phyloP scores from a whole-genome alignment of 2,797 vertebrate genomes.

The Pipistrellus pipistrellus region DNA sequence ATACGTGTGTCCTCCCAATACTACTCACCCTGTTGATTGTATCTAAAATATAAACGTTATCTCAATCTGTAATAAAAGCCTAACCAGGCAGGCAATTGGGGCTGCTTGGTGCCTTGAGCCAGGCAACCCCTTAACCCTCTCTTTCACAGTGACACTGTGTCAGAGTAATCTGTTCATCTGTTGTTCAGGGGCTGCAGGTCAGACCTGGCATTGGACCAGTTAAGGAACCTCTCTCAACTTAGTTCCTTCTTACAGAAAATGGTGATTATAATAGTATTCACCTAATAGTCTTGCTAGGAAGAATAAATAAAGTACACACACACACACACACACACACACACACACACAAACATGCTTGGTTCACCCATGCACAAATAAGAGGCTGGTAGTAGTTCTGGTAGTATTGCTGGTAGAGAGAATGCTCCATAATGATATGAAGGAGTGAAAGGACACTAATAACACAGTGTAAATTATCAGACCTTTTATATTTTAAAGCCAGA shows the following conservation, averaged over 20 bases:
- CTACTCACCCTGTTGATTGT: too few relatives aligned
- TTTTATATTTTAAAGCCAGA: slow-evolving; percentile 25
- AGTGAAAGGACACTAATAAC: not conserved
- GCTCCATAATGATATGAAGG: not conserved
- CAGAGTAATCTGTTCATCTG: too few relatives aligned
- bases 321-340: too few relatives aligned
- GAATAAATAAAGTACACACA: not conserved
- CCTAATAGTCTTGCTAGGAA: not conserved
- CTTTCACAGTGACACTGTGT: too few relatives aligned
- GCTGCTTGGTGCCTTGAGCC: too few relatives aligned
- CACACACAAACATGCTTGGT: not conserved
- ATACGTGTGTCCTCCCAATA: too few relatives aligned
- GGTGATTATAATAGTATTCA: not conserved
- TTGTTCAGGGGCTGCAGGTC: too few relatives aligned
- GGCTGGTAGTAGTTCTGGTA: not conserved
- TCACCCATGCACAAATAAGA: not conserved
- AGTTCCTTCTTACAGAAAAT: not conserved
- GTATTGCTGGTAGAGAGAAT: not conserved
- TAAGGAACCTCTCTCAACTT: not conserved
- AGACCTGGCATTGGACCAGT: not conserved
- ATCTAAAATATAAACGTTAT: too few relatives aligned
- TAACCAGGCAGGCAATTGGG: too few relatives aligned
- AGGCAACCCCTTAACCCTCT: too few relatives aligned
- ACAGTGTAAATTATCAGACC: not conserved
- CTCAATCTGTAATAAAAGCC: too few relatives aligned